Percentiles rank a stretch among this genome's conserved stretches.
phyloP scores from a whole-genome alignment of 2,888 invertebrate genomes.

The Digitonthophagus gazella region DNA sequence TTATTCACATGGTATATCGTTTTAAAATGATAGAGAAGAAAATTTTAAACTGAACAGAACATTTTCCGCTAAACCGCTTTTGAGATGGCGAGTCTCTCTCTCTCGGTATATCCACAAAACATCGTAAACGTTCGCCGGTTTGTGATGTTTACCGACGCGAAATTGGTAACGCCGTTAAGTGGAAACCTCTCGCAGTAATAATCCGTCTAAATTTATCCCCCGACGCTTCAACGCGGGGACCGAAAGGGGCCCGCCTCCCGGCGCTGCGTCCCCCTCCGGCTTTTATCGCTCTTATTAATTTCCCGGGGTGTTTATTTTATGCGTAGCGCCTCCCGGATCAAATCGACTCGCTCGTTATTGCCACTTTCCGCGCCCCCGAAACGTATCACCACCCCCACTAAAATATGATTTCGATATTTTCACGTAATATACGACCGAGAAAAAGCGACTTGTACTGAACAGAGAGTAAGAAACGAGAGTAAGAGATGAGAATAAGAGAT shows the following conservation, averaged over 20 bases:
- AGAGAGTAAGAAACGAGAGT: neutral
- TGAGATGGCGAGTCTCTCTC: too few species aligned
- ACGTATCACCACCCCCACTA: neutral
- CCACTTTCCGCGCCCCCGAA: neutral
- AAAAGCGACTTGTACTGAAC: too few species aligned
- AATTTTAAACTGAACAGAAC: too few species aligned
- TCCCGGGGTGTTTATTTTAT: neutral
- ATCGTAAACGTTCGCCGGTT: neutral
- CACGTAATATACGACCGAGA: neutral
- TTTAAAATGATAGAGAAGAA: too few species aligned
- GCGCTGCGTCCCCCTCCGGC: neutral
- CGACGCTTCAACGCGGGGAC: neutral
- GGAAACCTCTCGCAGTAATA: slow-evolving; percentile 49
- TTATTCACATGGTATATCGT: too few species aligned
- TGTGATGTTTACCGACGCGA: slow-evolving; percentile 36
- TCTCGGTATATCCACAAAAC: too few species aligned
- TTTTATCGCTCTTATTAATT: neutral
- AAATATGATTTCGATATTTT: neutral
- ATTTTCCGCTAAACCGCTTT: too few species aligned
- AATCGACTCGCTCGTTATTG: neutral
- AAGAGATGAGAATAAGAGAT: neutral
- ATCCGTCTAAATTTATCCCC: slow-evolving; percentile 49
- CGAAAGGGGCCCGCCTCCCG: neutral
- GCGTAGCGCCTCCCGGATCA: neutral
- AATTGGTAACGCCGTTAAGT: slow-evolving; percentile 50